These are phyloP conservation scores for Plectus sambesii DNA, from an alignment of 1,140 invertebrate species.

Conservation along the genomic window DNA sequence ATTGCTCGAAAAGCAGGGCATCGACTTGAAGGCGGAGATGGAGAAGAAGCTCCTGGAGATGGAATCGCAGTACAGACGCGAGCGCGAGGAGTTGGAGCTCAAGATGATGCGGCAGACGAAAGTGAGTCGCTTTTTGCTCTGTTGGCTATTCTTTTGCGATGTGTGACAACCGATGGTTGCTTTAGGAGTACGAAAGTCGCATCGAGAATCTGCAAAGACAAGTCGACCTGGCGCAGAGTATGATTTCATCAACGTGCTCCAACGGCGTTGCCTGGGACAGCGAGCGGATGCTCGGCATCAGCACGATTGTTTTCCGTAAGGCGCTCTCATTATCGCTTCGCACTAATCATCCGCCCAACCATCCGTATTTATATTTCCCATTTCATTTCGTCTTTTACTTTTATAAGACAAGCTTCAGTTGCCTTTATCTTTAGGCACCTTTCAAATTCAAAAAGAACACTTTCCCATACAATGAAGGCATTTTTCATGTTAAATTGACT, in stretches of 20 bases:
- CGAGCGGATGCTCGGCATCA: constrained; percentile 38
- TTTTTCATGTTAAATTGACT: too few species aligned
- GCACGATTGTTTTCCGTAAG: too few species aligned
- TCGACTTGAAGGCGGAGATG: constrained; percentile 98
- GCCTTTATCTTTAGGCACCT: constrained; percentile 6
- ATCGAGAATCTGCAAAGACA: constrained; percentile 94
- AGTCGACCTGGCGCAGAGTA: constrained; percentile 84
- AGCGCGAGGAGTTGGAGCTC: constrained; percentile 90
- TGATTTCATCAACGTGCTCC: constrained; percentile 91
- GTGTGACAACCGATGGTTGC: too few species aligned
- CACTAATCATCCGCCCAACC: too few species aligned
- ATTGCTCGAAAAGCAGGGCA: constrained; percentile 88
- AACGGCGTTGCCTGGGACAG: constrained; percentile 75
- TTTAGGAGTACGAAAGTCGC: constrained; percentile 83
- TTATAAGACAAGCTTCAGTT: constrained; percentile 57
- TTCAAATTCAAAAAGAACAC: constrained; percentile 12
- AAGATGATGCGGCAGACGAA: constrained; percentile 93
- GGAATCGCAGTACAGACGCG: constrained; percentile 89
- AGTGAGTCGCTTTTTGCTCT: constrained; percentile 51
- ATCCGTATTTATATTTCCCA: too few species aligned
- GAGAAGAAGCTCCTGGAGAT: constrained; percentile 76
- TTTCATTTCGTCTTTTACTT: too few species aligned
- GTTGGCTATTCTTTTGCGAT: too few species aligned
- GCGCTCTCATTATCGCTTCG: too few species aligned
- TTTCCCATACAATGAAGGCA: too few species aligned